Evolutionary conservation across 2,797 vertebrate genomes (phyloP).

Genomic region (Myotis daubentonii): DNA sequence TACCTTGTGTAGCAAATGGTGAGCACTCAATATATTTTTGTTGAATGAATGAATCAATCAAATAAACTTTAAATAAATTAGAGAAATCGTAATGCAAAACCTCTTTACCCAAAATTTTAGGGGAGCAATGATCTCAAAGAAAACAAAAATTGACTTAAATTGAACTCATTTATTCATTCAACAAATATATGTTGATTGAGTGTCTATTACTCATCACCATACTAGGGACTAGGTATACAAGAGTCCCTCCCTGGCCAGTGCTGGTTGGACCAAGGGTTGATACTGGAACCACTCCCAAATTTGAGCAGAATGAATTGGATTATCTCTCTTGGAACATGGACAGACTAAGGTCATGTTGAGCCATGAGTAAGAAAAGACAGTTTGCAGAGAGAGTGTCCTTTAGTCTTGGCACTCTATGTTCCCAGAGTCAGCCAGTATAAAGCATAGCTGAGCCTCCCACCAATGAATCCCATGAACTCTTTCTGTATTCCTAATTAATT

Average conservation of each 20-base stretch:
- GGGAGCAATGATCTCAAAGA: not conserved
- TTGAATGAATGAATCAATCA: not conserved
- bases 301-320: not conserved
- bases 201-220: not conserved
- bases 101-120: not conserved
- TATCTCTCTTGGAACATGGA: not conserved
- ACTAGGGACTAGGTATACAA: not conserved
- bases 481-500: not conserved
- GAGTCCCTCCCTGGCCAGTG: not conserved
- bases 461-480: not conserved
- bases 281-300: not conserved
- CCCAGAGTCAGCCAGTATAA: not conserved
- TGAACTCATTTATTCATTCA: not conserved
- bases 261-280: not conserved
- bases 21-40: not conserved
- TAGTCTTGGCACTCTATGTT: not conserved
- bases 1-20: not conserved
- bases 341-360: not conserved
- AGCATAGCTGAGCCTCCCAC: not conserved
- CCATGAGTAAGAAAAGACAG: not conserved
- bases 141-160: constrained; percentile 13
- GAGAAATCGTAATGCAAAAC: not conserved
- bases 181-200: not conserved
- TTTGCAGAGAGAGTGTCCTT: not conserved
- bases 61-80: constrained; percentile 1